Base-by-base conservation (phyloP, 1,140 invertebrate genomes). In the Nomia melanderi region DNA sequence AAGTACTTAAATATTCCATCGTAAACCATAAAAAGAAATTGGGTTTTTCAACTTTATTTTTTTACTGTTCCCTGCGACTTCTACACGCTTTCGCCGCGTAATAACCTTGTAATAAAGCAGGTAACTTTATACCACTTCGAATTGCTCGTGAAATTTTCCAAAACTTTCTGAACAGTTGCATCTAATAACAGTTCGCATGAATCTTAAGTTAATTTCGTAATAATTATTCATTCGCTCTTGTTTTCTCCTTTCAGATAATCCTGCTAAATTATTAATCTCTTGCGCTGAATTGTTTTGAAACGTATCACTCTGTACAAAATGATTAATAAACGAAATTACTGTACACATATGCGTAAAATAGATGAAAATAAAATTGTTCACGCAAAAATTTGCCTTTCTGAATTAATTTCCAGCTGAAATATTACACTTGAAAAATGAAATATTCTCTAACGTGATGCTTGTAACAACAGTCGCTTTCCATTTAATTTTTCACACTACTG, bases 11-110 rank as follows among this genome's bases (percentile, higher is more conserved):
- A 73, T 54, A 73, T 64, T 36, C 71, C 25, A 20, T 65, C 71
- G 50, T 75, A 44, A 75, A 66, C 36, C 50, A 25, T 74, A 33
- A 74, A 44, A 66, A 66, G 39, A 33, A 67, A 67, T 66, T 73
- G 31, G 59, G 25, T 1, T 72, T 50, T 62, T 72, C 23, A 63
- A 63, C n/a, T 72, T 56, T 59, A 56, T 69, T 33, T 64, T 69
- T 44, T 66, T 64, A 63, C 33, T 54, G 33, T 66, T 31, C 9
- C 14, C 14, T 12, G 9, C 31, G 53, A 57, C 53, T 57, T 66
- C 7, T n/a, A 56, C 17, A 12, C 29, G 23, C 17, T 5, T 17
- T 17, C 12, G 4, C 56, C 12, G 9, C 6, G 31, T 1, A 53
- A 39, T 64, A 64, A 73, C 29, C 23, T 29, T 20, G 44, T 57